Conservation (phyloP, 2,888 invertebrate genomes). For the Ornithoptera alexandrae region DNA sequence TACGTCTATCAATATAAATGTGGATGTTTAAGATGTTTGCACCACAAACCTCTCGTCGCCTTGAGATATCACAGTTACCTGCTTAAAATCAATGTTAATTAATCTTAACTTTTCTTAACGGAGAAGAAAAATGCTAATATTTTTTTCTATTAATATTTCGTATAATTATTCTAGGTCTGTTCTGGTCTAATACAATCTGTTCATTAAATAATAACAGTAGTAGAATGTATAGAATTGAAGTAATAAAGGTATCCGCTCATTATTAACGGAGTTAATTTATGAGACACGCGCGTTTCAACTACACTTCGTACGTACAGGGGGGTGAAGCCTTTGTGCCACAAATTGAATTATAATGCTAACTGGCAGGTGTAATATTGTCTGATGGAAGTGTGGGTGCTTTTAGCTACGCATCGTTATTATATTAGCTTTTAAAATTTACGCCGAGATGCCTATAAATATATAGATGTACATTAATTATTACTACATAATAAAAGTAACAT, state of each 20-base stretch:
- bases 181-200: too few relatives aligned
- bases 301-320: constrained; percentile 2
- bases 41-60: too few relatives aligned
- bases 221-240: constrained; percentile 13
- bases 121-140: too few relatives aligned
- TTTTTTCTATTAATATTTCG: too few relatives aligned
- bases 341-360: constrained; percentile 25
- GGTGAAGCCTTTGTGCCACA: constrained; percentile 23
- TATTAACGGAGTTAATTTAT: constrained; percentile 20
- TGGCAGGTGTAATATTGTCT: constrained; percentile 23
- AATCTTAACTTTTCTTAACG: too few relatives aligned
- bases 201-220: neutral
- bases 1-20: too few relatives aligned
- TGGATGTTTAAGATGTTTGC: too few relatives aligned
- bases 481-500: too few relatives aligned
- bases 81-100: too few relatives aligned
- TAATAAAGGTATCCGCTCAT: constrained; percentile 9
- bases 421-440: constrained; percentile 1
- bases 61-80: too few relatives aligned
- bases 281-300: constrained; percentile 21
- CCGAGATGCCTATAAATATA: neutral
- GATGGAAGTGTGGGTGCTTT: constrained; percentile 14
- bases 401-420: constrained; percentile 9
- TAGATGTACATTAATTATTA: neutral
- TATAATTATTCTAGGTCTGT: too few relatives aligned